These are phyloP conservation scores for Hyperoplus immaculatus DNA, from an alignment of 2,797 vertebrate species.

Conservation along the genomic window DNA sequence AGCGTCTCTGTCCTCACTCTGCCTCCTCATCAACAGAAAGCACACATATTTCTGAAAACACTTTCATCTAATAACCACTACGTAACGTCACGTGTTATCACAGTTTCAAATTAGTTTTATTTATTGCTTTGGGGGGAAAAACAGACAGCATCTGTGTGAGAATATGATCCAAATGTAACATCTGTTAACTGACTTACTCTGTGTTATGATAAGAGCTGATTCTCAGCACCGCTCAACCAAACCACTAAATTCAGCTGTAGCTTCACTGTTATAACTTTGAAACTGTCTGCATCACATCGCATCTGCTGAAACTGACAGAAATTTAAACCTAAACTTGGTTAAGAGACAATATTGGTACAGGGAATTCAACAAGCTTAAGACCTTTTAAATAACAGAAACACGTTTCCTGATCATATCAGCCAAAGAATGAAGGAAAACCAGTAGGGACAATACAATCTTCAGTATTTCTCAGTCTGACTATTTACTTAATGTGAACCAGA, in stretches of 20 bases:
- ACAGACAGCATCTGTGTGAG: constrained; percentile 17
- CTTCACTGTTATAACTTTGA: constrained; percentile 11
- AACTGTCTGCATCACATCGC: background rate
- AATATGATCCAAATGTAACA: constrained; percentile 20
- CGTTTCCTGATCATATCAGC: no score
- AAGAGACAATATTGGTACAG: background rate
- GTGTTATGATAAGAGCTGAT: background rate
- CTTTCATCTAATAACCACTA: background rate
- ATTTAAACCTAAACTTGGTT: background rate
- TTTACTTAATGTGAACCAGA: no score
- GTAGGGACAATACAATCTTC: no score
- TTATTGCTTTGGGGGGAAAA: constrained; percentile 38
- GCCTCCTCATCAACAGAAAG: constrained; percentile 92
- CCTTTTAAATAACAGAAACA: background rate
- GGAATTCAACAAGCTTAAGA: background rate
- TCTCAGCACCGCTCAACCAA: background rate
- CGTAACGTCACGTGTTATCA: background rate
- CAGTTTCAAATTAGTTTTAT: constrained; percentile 32
- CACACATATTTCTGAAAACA: constrained; percentile 77
- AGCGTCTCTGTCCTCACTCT: constrained; percentile 90
- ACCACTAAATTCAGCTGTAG: constrained; percentile 48
- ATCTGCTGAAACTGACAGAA: background rate
- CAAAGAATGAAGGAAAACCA: background rate
- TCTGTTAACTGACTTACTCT: constrained; percentile 21
- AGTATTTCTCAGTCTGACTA: no score